Base-by-base conservation (phyloP, 2,113 vertebrate genomes). In the Sylvia atricapilla region DNA sequence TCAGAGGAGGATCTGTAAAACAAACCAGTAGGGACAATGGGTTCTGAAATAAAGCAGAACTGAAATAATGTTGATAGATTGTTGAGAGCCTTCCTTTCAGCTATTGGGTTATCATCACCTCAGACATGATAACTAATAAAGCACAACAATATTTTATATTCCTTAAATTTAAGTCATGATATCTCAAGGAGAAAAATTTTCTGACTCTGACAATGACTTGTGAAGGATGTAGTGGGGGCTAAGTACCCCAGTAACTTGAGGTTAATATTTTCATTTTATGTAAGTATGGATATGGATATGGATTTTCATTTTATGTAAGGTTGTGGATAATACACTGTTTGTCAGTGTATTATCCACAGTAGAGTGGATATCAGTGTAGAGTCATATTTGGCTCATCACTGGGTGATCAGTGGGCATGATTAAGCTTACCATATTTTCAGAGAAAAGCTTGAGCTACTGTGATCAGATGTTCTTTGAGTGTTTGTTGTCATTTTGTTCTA, bases 71-170 rank as follows among this genome's bases (percentile, higher is more conserved):
- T 17, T 56, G 13, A 35, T 56, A 52, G 11, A 6, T 14, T 64
- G 2, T 16, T 49, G 21, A 76, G 31, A 88, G 52, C 8, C 12
- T 74, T 80, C 22, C 24, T 80, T 85, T 14, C 10, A 80, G 22
- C 10, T 35, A 10, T 3, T 58, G 30, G 15, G 10, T n/a, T 73
- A 17, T 27, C 17, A 53, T 46, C 15, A n/a, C 15, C 67, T 82
- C 33, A 31, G 7, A 16, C 0, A 8, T 0, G 1, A 66, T 44
- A 77, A 7, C 3, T 58, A 86, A 56, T 58, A 62, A 53, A 62
- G 7, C 30, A 52, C 27, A 67, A 28, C 21, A 69, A 16, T 23
- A 35, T 27, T 72, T 6, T 60, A 6, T 52, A 52, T 46, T 56
- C 10, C 20, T 56, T 73, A 28, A 44, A 80, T 62, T 37, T 46